Evolutionary conservation across 2,888 invertebrate genomes (phyloP), one percentile per base, ranked within the genome.

Genomic region (Dorcus parallelipipedus): DNA sequence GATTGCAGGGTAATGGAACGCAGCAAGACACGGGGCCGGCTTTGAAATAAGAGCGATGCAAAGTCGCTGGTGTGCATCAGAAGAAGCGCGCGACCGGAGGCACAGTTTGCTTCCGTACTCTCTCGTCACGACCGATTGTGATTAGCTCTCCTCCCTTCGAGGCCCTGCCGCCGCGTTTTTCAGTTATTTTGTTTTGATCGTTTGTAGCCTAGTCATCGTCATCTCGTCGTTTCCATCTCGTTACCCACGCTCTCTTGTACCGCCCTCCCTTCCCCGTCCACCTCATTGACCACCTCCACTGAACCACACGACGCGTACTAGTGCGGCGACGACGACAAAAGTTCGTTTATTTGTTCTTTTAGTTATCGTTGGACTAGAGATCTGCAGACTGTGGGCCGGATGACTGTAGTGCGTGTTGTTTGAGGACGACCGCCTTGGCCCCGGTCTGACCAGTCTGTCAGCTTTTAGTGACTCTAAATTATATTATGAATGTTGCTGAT

Each of bases 21-120:
- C 65, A 61, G 52, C 63, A 63, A 53, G 63, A 65, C 49, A 60
- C 63, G 55, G 65, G 65, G 56, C 62, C 65, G 56, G 57, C 54
- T 53, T 50, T 57, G 42, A 60, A 60, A 47, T 60, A 57, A 57
- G 51, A 38, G 9, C 40, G 50, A 41, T 38, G 45, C 45, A 50
- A 50, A 49, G 50, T 56, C 56, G 51, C 33, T 45, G 17, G 54
- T 54, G 51, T 51, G 43, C 54, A 54, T 26, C 20, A 52, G 39
- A 52, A 41, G 10, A 49, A 53, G 14, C 43, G 38, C 38, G 45
- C 38, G 38, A 39, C 47, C 54, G 38, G 38, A 38, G 45, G 38
- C 54, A 45, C 42, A 33, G 26, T 33, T 33, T 33, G 26, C 26
- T 33, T 33, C 26, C 26, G 26, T 33, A 33, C 26, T 33, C 54